Evolutionary conservation across 2,888 invertebrate genomes (phyloP), one percentile per base, ranked within the genome.

Genomic region (Calameuta pallipes): DNA sequence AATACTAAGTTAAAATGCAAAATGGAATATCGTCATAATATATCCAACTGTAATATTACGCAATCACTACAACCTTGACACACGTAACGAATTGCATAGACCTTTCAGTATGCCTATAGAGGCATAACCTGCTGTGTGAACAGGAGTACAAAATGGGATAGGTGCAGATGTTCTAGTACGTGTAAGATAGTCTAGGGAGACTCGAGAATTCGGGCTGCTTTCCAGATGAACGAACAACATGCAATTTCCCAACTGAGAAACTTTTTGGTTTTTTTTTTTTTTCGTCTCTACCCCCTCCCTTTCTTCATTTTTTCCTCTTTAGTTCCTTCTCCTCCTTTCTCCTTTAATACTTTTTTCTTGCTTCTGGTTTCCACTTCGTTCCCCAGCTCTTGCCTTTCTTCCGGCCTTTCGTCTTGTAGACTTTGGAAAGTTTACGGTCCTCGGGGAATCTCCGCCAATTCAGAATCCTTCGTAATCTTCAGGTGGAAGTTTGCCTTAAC

Each of bases 211-310:
- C 56, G 37, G 13, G 68, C 33, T 35, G 34, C 4, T 36, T 74
- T 33, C 74, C 35, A 36, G 74, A n/a, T 35, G n/a, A 31, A 74
- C 36, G 36, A 30, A 75, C 56, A 56, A 69, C 71, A n/a, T n/a
- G 70, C 76, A 2, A 56, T 56, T 56, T 56, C 23, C 23, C 56
- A 15, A 56, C 56, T 56, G 56, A 56, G 56, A 56, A 56, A 56
- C 56, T 56, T 56, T 41, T 41, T 41, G 41, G 6, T 15, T 41
- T 73, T 56, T 70, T 34, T 23, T 70, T n/a, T n/a, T 41, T 23
- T n/a, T 41, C 56, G 12, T 9, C 23, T 56, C 23, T 6, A 9
- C 11, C 12, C 23, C 15, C 75, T n/a, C n/a, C 23, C 76, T 36
- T 56, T 0, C 73, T n/a, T 9, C n/a, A 13, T 36, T 69, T 76